A percentile compares a stretch with the other conserved stretches of the same genome.
Conservation (phyloP, 2,797 vertebrate species). For the Hylomyscus alleni region DNA sequence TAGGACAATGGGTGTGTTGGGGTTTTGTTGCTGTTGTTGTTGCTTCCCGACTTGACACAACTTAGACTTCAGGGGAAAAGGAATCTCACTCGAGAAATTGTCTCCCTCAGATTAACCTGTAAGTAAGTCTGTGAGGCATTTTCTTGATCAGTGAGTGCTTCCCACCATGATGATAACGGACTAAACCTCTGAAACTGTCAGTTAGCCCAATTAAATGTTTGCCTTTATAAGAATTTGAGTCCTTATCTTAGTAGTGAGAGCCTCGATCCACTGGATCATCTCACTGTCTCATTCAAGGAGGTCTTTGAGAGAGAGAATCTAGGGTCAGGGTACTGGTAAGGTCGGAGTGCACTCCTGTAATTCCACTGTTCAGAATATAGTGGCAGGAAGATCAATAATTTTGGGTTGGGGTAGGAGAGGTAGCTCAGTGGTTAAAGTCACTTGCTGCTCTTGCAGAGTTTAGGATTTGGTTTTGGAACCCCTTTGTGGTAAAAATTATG, state of each 20-base stretch:
- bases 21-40: too few relatives aligned
- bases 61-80: too few relatives aligned
- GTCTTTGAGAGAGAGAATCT: neutral
- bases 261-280: neutral
- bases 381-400: neutral
- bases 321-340: neutral
- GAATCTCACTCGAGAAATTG: too few relatives aligned
- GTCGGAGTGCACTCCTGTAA: neutral
- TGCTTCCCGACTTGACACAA: too few relatives aligned
- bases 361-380: too few relatives aligned
- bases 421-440: neutral
- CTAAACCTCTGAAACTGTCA: neutral
- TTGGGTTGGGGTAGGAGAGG: neutral
- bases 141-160: neutral
- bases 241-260: neutral
- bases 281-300: neutral
- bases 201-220: neutral
- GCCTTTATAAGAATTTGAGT: neutral
- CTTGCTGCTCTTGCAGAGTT: neutral
- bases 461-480: neutral
- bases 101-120: too few relatives aligned
- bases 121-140: too few relatives aligned
- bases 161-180: neutral
- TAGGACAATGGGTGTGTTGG: too few relatives aligned
- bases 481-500: neutral